A percentile compares a stretch with the other conserved stretches of the same genome.
Conservation (phyloP, 2,888 invertebrate genomes). For the Machimus rusticus region DNA sequence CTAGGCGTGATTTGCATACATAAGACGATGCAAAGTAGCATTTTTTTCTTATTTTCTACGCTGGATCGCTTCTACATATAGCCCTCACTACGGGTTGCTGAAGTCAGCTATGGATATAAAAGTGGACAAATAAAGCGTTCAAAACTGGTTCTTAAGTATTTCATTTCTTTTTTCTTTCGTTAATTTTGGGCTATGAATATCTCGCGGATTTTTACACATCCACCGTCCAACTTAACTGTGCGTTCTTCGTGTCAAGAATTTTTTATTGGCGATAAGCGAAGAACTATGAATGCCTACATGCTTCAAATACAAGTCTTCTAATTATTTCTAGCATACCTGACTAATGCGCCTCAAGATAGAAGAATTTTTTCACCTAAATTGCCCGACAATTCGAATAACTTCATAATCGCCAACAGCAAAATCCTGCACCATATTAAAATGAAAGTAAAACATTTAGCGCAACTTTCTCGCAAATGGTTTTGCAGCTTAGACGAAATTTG, state of each 20-base stretch:
- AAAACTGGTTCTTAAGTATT: background rate
- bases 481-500: background rate
- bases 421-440: background rate
- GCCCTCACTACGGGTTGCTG: background rate
- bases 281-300: background rate
- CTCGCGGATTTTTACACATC: background rate
- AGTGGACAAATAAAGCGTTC: background rate
- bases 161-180: background rate
- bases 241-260: background rate
- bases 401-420: background rate
- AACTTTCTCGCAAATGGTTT: background rate
- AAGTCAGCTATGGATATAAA: background rate
- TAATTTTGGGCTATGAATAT: background rate
- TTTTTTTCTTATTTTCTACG: background rate
- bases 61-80: background rate
- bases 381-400: background rate
- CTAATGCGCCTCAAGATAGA: background rate
- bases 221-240: background rate
- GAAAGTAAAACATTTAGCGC: background rate
- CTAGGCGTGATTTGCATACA: conserved; percentile 6
- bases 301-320: background rate
- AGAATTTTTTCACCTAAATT: background rate
- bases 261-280: background rate
- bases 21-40: background rate
- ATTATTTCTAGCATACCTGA: background rate